These are phyloP conservation scores for Nicator chloris DNA, from an alignment of 2,113 vertebrate species.

Conservation along the genomic window DNA sequence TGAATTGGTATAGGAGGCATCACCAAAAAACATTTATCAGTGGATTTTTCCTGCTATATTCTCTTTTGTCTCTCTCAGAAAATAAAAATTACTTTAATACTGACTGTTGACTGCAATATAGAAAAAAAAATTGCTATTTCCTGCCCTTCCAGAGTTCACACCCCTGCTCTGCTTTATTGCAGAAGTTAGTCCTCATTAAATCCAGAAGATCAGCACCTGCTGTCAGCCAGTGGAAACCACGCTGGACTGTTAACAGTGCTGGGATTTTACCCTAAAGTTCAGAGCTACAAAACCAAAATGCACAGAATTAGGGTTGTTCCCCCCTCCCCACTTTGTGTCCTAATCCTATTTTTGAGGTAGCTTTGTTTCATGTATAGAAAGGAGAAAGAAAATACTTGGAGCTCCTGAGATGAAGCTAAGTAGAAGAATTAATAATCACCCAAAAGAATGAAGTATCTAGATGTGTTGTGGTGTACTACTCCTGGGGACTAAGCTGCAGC, in stretches of 20 bases:
- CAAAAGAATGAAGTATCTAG: background rate
- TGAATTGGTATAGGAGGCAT: background rate
- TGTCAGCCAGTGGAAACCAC: background rate
- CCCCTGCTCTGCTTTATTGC: background rate
- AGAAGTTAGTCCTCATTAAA: background rate
- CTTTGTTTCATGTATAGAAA: background rate
- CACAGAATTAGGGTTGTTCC: background rate
- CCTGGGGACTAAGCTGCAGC: background rate
- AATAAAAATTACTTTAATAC: background rate
- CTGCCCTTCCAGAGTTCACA: background rate
- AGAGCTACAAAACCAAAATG: background rate
- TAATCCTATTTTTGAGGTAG: background rate
- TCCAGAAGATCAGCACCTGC: background rate
- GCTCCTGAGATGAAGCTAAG: background rate
- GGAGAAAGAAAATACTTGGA: background rate
- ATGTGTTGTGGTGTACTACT: background rate
- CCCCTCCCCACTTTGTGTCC: background rate
- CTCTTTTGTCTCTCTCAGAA: background rate
- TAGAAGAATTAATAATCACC: background rate
- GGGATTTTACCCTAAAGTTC: background rate
- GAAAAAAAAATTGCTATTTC: background rate
- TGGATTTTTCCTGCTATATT: background rate
- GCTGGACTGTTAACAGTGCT: background rate
- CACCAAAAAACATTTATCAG: background rate
- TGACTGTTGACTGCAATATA: background rate